Evolutionary conservation across 1,140 invertebrate genomes (phyloP).

Genomic region (Calephelis nemesis): DNA sequence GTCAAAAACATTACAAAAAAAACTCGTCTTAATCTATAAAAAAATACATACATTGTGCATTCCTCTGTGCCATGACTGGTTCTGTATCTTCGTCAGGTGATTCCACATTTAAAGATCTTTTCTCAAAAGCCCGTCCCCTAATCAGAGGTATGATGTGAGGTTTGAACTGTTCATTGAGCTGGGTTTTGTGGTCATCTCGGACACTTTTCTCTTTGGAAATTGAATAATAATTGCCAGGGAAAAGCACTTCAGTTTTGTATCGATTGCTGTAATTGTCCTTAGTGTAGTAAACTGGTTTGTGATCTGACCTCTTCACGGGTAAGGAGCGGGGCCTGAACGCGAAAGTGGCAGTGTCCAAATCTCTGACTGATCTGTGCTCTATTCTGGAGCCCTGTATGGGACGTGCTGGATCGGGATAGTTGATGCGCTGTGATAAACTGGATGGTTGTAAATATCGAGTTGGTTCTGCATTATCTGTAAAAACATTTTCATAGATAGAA

Average conservation of each 20-base stretch:
- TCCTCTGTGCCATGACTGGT: conserved; percentile 33
- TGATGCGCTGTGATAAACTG: background rate
- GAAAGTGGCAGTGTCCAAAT: conserved; percentile 31
- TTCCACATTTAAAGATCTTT: conserved; percentile 50
- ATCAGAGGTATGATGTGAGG: conserved; percentile 61
- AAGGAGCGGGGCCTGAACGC: conserved; percentile 59
- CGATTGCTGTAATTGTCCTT: conserved; percentile 43
- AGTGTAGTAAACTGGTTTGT: conserved; percentile 53
- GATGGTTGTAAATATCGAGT: background rate
- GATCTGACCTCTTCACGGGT: conserved; percentile 42
- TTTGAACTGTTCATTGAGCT: conserved; percentile 41
- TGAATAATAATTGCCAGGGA: conserved; percentile 71
- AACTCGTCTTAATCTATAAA: background rate
- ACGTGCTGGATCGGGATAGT: conserved; percentile 8
- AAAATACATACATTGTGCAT: background rate
- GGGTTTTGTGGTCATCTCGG: conserved; percentile 38
- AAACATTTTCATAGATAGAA: background rate
- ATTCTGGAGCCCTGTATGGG: background rate
- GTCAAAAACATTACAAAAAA: no score
- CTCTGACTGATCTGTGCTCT: conserved; percentile 2
- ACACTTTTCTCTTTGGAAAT: conserved; percentile 72
- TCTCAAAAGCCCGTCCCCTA: conserved; percentile 51
- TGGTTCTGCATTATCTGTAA: background rate
- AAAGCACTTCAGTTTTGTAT: conserved; percentile 64
- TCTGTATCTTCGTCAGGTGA: conserved; percentile 32